Base-by-base conservation (phyloP, 1,140 invertebrate species). In the Penaeus japonicus region DNA sequence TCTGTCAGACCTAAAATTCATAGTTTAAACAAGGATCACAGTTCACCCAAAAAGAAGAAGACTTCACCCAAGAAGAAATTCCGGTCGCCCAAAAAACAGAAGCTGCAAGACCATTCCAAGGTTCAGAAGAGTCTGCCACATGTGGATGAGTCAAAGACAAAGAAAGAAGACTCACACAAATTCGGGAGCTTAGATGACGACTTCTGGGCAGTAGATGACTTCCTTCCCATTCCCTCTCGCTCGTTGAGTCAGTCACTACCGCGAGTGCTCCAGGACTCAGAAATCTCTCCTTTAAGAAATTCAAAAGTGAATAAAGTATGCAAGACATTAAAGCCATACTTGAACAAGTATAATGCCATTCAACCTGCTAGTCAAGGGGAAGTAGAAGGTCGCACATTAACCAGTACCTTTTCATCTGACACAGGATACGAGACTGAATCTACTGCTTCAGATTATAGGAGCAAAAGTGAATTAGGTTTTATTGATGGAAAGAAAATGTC, bases 391-490 rank as follows among this genome's bases (percentile, higher is more conserved):
- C 83, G 87, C 55, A 82, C 83, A 81, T 59, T 88, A 1, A 88
- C 62, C 7, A 88, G 87, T 57, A 88, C 87, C 75, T 88, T 88
- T 62, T 88, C 87, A 24, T 83, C 87, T 27, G 87, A 88, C 70
- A 88, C 87, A 59, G 87, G 87, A 2, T 88, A 88, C 84, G 87
- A 88, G 30, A 88, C 87, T 20, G 87, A 88, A 78, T 77, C 80
- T n/a, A 75, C 62, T 39, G 30, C 30, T 47, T 47, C 47, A 5
- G 78, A 77, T 84, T 83, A 79, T 24, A 55, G 35, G 27, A 39
- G 55, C 53, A 80, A 22, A 53, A 78, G 81, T n/a, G 85, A 87
- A 17, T 80, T 32, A 70, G 20, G 59, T 54, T 80, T 70, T 20
- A 30, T 18, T 86, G 57, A 53, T 62, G 77, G 54, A 53, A 55